Evolutionary conservation across 2,888 invertebrate genomes (phyloP), one percentile per base, ranked within the genome.

Genomic region (Orthosia gothica): DNA sequence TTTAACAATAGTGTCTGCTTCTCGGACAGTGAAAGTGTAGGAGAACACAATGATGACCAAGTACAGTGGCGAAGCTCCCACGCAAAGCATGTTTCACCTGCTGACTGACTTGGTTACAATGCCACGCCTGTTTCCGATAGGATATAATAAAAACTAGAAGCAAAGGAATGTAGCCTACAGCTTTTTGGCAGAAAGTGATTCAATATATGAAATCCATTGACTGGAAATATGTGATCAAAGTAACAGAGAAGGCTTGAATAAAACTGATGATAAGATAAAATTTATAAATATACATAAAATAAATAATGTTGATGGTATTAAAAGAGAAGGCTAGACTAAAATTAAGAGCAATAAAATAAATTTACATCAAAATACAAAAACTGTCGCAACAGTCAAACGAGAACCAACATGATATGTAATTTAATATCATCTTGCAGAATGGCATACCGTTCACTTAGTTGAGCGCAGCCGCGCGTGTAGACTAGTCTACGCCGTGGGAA

Each of bases 401-500:
- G 78, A 62, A 47, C 20, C 47, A 69, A 70, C 58, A 57, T 23
- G 66, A 83, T 79, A 83, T 81, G 88, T 87, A 83, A 88, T 78
- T 82, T 77, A 76, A 88, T 80, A 81, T 70, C 84, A 75, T 79
- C 82, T 89, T 89, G 78, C 87, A 77, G 74, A 82, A 85, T 83
- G 59, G 79, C 83, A 82, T 87, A 81, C 85, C 84, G 76, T 83
- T 72, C 79, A 69, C 72, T 57, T 70, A 87, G 77, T 62, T 68
- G 70, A 81, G 84, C 76, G 87, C 89, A 89, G 70, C 81, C 82
- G 72, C 76, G 83, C 87, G 85, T 88, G 79, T 68, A 85, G 83
- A 82, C 87, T 88, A 88, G 87, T 87, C 81, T 82, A 50, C 66
- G 78, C 79, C 89, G 91, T 91, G 90, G 88, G 91, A 91, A 91